phyloP scores from a whole-genome alignment of 2,888 invertebrate genomes.

The Cryptosula pallasiana region DNA sequence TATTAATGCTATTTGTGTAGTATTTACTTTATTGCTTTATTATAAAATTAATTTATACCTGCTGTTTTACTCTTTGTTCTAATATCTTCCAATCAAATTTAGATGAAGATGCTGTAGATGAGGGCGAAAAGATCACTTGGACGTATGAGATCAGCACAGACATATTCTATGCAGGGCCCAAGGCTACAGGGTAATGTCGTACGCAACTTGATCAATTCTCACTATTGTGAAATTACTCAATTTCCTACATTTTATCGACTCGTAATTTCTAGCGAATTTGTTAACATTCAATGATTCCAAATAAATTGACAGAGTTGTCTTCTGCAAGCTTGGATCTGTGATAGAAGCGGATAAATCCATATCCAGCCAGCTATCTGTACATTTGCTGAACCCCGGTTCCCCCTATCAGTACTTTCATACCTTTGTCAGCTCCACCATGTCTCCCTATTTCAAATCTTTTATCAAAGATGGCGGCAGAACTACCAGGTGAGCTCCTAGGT shows the following conservation, averaged over 20 bases:
- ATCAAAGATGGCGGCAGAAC: constrained; percentile 95
- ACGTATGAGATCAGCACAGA: constrained; percentile 85
- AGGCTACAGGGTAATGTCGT: constrained; percentile 63
- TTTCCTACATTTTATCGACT: no score
- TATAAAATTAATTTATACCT: no score
- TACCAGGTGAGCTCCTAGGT: no score
- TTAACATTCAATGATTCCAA: no score
- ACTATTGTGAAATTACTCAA: not conserved
- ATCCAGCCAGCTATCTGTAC: constrained; percentile 81
- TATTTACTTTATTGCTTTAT: no score
- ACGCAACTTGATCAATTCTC: no score
- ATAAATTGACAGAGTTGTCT: constrained; percentile 68
- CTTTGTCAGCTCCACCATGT: constrained; percentile 88
- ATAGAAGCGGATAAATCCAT: constrained; percentile 95
- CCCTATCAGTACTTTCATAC: constrained; percentile 96
- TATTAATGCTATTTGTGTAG: no score
- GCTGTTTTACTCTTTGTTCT: no score
- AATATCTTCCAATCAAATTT: no score
- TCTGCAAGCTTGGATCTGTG: constrained; percentile 83
- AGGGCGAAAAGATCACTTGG: constrained; percentile 79
- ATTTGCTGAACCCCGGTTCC: constrained; percentile 91
- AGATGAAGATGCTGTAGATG: constrained; percentile 59
- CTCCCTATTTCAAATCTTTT: constrained; percentile 97
- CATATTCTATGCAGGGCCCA: constrained; percentile 86
- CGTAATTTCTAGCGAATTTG: no score